A percentile compares a stretch with the other conserved stretches of the same genome.
These are phyloP conservation scores for Ametastegia equiseti DNA, from an alignment of 2,888 invertebrate species.

Conservation along the genomic window DNA sequence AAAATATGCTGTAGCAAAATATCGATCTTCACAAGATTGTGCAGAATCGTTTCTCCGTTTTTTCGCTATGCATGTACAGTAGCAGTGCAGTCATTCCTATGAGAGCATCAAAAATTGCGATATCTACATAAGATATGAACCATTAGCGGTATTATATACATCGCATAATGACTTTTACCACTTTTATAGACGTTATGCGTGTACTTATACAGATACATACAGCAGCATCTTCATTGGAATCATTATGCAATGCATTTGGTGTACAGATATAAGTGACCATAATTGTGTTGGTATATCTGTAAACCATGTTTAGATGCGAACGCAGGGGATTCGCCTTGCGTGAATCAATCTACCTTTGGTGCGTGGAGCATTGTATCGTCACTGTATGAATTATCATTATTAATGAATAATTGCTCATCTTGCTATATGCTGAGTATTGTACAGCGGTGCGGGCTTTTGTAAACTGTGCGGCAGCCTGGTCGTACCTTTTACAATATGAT, in stretches of 20 bases:
- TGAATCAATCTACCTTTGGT: background rate
- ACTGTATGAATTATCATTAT: background rate
- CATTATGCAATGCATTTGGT: no score
- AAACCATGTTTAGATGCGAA: background rate
- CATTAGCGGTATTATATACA: background rate
- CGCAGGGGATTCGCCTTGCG: background rate
- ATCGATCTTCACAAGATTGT: background rate
- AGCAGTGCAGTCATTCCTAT: background rate
- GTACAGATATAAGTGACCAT: background rate
- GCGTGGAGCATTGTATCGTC: background rate
- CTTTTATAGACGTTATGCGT: background rate
- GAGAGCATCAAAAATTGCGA: background rate
- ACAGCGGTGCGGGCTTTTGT: background rate
- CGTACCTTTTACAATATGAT: no score
- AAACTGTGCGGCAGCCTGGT: conserved; percentile 26
- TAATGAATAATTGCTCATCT: background rate
- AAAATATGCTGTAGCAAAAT: background rate
- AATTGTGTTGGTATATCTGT: background rate
- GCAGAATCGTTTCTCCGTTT: background rate
- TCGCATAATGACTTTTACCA: background rate
- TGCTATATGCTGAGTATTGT: background rate
- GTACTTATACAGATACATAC: background rate
- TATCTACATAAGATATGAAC: background rate
- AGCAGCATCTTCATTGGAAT: no score
- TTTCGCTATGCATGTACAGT: background rate